Base-by-base conservation (phyloP, 2,888 invertebrate genomes). In the Metellina segmentata region DNA sequence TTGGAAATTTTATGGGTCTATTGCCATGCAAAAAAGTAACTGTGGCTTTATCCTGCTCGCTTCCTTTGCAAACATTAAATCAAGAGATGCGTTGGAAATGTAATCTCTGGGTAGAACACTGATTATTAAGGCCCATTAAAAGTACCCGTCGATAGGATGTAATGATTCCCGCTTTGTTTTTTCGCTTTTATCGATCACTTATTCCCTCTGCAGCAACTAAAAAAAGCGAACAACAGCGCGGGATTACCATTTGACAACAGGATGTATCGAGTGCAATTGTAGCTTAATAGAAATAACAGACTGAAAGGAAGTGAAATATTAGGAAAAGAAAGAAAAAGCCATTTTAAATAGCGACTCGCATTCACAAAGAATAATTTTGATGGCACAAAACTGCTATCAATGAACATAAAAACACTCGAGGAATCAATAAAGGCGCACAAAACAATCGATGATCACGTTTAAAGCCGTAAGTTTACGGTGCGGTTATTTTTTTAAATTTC, bases 361-460 rank as follows among this genome's bases (percentile, higher is more conserved):
- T 85, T 75, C 53, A 75, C 74, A 74, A 85, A 85, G 85, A 85
- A 85, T 85, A 85, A 85, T 85, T 75, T 75, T 85, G 61, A 85
- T 75, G 53, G 75, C 74, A 61, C 52, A 74, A 71, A 85, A 85
- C 85, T 85, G 74, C 74, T 85, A 74, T 19, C 75, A 20, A 85
- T 85, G 75, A 74, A 85, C 85, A 85, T 74, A 85, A 85, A 72
- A 85, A 72, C 53, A 52, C 71, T 11, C 34, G n/a, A n/a, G 48
- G 52, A 71, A 85, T 85, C 75, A 75, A 85, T 85, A 72, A 71
- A 72, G 72, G 16, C 20, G 16, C 8, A 16, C 48, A 61, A 69
- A 75, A 85, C 85, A 85, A 85, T 85, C 85, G 74, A 85, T 85
- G 72, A 85, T 85, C 20, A 85, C 53, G 53, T 85, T 82, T 82